phyloP scores from a whole-genome alignment of 2,797 vertebrate species.

The Ficedula albicollis region DNA sequence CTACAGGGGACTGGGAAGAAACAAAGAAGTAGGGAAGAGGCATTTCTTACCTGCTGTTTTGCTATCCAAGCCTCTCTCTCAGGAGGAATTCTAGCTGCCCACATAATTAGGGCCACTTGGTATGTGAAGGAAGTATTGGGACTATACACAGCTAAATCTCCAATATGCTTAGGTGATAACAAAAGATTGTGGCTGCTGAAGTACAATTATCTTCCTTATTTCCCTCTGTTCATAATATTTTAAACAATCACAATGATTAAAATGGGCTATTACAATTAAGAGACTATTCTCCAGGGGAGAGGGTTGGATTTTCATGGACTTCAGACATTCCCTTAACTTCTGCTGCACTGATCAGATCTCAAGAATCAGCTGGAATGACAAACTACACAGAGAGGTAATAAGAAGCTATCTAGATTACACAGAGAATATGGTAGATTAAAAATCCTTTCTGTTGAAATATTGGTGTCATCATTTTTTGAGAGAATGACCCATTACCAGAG shows the following conservation, averaged over 20 bases:
- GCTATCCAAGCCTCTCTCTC: conserved; percentile 62
- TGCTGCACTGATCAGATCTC: neutral
- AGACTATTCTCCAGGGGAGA: conserved; percentile 65
- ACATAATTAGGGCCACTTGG: conserved; percentile 77
- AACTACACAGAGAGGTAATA: neutral
- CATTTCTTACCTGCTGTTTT: conserved; percentile 68
- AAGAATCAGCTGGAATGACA: conserved; percentile 53
- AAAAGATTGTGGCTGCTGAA: conserved; percentile 71
- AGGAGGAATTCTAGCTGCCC: conserved; percentile 64
- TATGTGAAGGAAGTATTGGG: conserved; percentile 58
- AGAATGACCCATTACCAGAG: conserved; percentile 26
- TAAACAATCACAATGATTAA: conserved; percentile 80
- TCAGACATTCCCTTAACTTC: conserved; percentile 65
- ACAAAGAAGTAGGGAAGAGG: conserved; percentile 67
- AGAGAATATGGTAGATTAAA: conserved; percentile 46
- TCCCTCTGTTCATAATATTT: conserved; percentile 64
- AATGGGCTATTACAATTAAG: conserved; percentile 76
- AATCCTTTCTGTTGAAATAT: conserved; percentile 4
- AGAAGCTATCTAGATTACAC: conserved; percentile 21
- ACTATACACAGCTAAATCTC: conserved; percentile 44
- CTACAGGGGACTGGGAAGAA: conserved; percentile 71
- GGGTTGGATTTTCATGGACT: conserved; percentile 34
- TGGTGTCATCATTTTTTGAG: neutral
- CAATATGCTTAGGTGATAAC: conserved; percentile 61
- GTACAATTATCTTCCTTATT: conserved; percentile 71